Evolutionary conservation across 2,888 invertebrate genomes (phyloP), one percentile per base, ranked within the genome.

Genomic region (Autographa pulchrina): DNA sequence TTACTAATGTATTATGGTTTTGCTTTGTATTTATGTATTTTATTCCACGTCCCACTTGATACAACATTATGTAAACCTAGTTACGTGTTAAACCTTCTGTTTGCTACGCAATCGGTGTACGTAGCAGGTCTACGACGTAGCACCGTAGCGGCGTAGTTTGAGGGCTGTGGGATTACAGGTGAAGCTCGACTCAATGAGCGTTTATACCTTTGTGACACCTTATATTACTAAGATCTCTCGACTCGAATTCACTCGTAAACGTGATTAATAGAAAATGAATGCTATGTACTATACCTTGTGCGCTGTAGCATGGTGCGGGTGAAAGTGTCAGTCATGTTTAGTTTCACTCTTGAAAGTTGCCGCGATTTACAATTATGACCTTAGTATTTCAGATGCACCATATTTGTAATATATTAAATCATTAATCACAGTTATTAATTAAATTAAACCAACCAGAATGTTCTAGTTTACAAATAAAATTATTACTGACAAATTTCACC

Each of bases 121-220:
- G 64, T 75, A 73, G 73, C 72, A 35, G 62, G 59, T 62, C 82
- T 84, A 82, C 85, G 76, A 2, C 75, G 78, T 78, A 80, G 75
- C 67, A 32, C 8, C 77, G 78, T 77, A 77, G 78, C 65, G 9
- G 18, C 72, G 81, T 78, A 81, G 75, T 68, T 58, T 61, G 67
- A 73, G 75, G 72, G 68, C 65, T 18, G 32, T 20, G 35, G 64
- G 72, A 75, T 74, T 72, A 75, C 74, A 80, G 80, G 72, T 70
- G 75, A 66, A 66, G 73, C 58, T 70, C 35, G 65, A 52, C 62
- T 78, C 79, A 82, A 82, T 83, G 72, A 75, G 43, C 78, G 67
- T 78, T 82, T 84, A 82, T 82, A 78, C 71, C 70, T 63, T 18
- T 41, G 70, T 72, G 66, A 79, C 43, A 73, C 56, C 56, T 68